Evolutionary conservation across 2,797 vertebrate species (phyloP), one percentile per base, ranked within the genome.

Genomic region (Emys orbicularis): DNA sequence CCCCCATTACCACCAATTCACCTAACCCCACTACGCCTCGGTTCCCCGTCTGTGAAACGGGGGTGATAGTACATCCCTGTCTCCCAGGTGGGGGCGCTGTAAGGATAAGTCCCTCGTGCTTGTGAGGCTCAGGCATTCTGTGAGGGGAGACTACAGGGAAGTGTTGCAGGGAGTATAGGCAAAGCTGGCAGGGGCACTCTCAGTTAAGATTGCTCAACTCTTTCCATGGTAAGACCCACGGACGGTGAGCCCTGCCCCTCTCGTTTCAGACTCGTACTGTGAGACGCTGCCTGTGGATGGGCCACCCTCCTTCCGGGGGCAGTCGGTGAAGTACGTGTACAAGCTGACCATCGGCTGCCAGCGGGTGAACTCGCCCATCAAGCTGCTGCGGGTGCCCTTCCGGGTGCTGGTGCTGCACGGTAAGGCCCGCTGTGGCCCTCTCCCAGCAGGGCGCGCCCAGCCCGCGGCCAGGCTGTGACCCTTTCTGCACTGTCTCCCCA

Each of bases 311-410:
- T 99, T 99, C 96, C 99, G 99, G 12, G 99, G 99, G 6, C 99
- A 99, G 97, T 98, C 99, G 0, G 99, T 99, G 92, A 99, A 99
- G 96, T 99, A 99, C 0, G 99, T 99, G 93, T 99, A 99, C 98
- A 99, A 99, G 97, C 97, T 99, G 97, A 99, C 99, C 72, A 99
- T 99, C 3, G 99, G 99, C 97, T 99, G 99, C 98, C 99, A 99
- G 98, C 98, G 99, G 12, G 99, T 99, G 96, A 99, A 99, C 98
- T 99, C 99, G 1, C 99, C 99, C 56, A 99, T 99, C 98, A 99
- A 99, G 94, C 98, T 99, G 1, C 99, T 99, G n/a, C 96, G 99
- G 1, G 99, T 99, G 41, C 99, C 99, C 83, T 99, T 99, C 98
- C 98, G 99, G 76, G 99, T 99, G 87, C 98, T 99, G 1, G 99